Evolutionary conservation across 2,888 invertebrate genomes (phyloP).

Genomic region (Metopia argyrocephala): DNA sequence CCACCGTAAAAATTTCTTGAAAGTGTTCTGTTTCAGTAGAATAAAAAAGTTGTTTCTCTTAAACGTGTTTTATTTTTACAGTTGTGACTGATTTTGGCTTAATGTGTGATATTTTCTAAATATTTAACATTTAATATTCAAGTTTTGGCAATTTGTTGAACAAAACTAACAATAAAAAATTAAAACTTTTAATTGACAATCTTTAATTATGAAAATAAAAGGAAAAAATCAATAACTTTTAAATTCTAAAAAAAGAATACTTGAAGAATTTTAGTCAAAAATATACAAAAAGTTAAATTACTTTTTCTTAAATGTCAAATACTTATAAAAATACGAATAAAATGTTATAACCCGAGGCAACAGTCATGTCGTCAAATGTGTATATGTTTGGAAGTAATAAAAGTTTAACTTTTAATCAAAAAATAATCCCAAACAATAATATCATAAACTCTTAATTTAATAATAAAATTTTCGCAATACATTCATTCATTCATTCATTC

Average conservation of each 20-base stretch:
- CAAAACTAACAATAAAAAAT: not conserved
- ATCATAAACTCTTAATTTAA: conserved; percentile 43
- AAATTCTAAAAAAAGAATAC: not conserved
- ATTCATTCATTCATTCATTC: not conserved
- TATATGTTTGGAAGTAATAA: not conserved
- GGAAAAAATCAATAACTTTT: conserved; percentile 23
- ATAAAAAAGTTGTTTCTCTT: no score
- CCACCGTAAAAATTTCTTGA: no score
- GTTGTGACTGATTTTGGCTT: no score
- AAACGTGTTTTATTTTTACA: no score
- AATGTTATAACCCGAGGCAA: conserved; percentile 52
- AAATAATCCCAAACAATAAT: conserved; percentile 28
- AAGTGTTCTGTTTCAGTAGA: no score
- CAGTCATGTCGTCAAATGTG: conserved; percentile 33
- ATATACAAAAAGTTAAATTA: conserved; percentile 22
- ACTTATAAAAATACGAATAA: conserved; percentile 22
- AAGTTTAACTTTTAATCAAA: not conserved
- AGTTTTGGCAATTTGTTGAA: not conserved
- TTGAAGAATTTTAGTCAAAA: conserved; percentile 18
- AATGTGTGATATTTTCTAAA: conserved; percentile 4
- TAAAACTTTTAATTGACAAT: conserved; percentile 1
- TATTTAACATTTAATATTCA: not conserved
- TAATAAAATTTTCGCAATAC: conserved; percentile 8
- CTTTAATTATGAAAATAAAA: conserved; percentile 15
- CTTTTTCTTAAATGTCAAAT: conserved; percentile 60